Conservation (phyloP, 2,888 invertebrate genomes). For the Hirtodrosophila trivittata region DNA sequence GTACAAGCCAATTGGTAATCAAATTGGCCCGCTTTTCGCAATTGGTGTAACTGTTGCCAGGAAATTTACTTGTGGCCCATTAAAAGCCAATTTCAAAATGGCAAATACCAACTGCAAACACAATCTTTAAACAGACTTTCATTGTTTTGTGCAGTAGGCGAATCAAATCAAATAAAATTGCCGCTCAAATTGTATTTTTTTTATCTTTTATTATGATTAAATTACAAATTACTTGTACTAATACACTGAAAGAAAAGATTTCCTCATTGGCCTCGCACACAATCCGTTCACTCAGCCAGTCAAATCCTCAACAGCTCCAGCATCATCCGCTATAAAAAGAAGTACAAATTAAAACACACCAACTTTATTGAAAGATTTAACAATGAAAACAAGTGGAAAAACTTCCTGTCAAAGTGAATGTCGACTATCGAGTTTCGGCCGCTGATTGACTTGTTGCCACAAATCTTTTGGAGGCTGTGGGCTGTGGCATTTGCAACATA, state of each 20-base stretch:
- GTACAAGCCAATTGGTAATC: conserved; percentile 36
- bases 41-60: conserved; percentile 54
- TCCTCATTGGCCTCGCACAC: conserved; percentile 67
- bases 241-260: conserved; percentile 41
- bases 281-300: conserved; percentile 20
- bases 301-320: neutral
- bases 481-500: conserved; percentile 23
- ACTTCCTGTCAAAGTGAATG: conserved; percentile 30
- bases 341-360: conserved; percentile 1
- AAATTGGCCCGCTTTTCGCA: conserved; percentile 59
- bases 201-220: conserved; percentile 40
- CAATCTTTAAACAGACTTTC: conserved; percentile 46
- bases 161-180: conserved; percentile 35
- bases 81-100: conserved; percentile 58
- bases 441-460: conserved; percentile 9
- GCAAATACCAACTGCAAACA: conserved; percentile 32
- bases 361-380: neutral
- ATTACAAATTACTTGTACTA: conserved; percentile 24
- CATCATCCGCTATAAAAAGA: conserved; percentile 19
- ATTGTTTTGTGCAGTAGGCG: conserved; percentile 44
- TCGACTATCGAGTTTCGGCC: conserved; percentile 7
- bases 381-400: neutral
- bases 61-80: conserved; percentile 62
- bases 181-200: conserved; percentile 5
- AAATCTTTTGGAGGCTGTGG: neutral